Evolutionary conservation across 2,797 vertebrate genomes (phyloP), one percentile per base, ranked within the genome.

Genomic region (Micrastur ruficollis): DNA sequence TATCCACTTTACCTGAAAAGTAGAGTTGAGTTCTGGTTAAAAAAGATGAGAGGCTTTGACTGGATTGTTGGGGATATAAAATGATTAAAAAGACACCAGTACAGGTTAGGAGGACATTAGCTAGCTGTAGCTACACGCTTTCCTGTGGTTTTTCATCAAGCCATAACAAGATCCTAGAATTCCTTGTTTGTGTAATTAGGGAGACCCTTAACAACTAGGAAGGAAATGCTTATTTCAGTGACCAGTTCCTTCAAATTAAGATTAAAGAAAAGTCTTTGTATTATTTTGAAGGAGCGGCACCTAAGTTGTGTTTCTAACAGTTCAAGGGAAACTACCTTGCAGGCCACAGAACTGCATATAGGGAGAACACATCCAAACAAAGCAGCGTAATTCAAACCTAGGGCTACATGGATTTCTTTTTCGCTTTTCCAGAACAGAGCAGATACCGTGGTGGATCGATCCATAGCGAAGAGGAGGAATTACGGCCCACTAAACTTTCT

Each of bases 1-100:
- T 94, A 96, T 97, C 95, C 95, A 97, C 67, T 95, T 94, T 93
- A 95, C 83, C 95, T 96, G 92, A 74, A 96, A 97, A 97, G 95
- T 6, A 94, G 94, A 96, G 95, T 94, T 95, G 88, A 96, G 88
- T 93, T 93, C 83, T 82, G 88, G 90, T 97, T 97, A 96, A 96
- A 93, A 81, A 73, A 76, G 50, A 58, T 0, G 2, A 84, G 76
- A 92, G 73, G 71, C 7, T 90, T 90, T 76, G 70, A 84, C 32
- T 67, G 56, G 47, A 38, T 73, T 94, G 81, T 63, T 3, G 25
- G 46, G 71, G 56, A 32, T 53, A 92, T 84, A 13, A 80, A 86
- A 55, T 14, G 11, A 66, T 61, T 56, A 47, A 9, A 25, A 36
- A 53, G n/a, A 67, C 47, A 85, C 23, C 46, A 34, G 32, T 18